Conservation (phyloP, 2,113 vertebrate species). For the Apteryx owenii region DNA sequence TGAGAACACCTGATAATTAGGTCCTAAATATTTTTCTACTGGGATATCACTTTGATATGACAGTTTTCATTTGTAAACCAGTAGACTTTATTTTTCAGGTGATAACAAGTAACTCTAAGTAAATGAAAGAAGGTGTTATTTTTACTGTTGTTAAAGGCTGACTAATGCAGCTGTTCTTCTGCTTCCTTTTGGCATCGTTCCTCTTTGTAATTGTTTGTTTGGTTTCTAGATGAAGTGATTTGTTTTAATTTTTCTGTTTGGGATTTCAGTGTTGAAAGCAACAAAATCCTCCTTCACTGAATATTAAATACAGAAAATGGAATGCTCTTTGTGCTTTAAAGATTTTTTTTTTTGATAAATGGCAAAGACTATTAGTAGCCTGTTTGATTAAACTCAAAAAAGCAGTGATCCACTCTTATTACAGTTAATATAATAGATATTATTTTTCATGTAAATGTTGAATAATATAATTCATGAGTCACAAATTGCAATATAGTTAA, state of each 20-base stretch:
- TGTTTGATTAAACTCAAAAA: conserved; percentile 18
- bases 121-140: conserved; percentile 34
- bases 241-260: conserved; percentile 50
- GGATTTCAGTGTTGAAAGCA: conserved; percentile 15
- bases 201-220: conserved; percentile 52
- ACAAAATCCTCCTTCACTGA: not conserved
- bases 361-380: conserved; percentile 21
- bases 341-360: not conserved
- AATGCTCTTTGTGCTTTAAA: conserved; percentile 19
- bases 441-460: conserved; percentile 32
- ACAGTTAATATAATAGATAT: conserved; percentile 1
- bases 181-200: conserved; percentile 33
- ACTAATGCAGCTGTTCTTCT: conserved; percentile 1
- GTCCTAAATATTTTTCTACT: not conserved
- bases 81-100: conserved; percentile 32
- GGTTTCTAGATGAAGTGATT: conserved; percentile 48
- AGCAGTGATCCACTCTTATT: not conserved
- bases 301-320: conserved; percentile 27
- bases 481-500: conserved; percentile 9
- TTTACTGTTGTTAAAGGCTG: conserved; percentile 38
- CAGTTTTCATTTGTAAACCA: not conserved
- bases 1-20: not conserved
- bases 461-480: conserved; percentile 29
- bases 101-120: not conserved
- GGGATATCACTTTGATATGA: not conserved